Base-by-base conservation (phyloP, 2,113 vertebrate species). In the Tachuris rubrigastra region DNA sequence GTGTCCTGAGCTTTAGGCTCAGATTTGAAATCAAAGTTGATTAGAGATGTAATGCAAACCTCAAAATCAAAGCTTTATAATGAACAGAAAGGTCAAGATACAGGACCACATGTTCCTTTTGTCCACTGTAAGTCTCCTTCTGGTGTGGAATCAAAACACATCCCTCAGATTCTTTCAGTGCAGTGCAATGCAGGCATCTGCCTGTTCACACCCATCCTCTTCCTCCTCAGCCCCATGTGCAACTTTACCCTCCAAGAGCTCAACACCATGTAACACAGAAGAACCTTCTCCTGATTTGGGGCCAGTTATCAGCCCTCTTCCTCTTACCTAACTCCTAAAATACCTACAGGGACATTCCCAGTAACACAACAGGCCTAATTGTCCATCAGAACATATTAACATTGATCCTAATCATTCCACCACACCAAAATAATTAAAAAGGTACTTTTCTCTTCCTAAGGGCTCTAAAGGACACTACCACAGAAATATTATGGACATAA, bases 1-100 rank as follows among this genome's bases (percentile, higher is more conserved):
- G 62, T 77, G 89, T 73, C 73, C 37, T 33, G 7, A 24, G 68
- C 42, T 87, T 85, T 80, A 84, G 62, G 41, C 52, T 91, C 35
- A 55, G 66, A 33, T 89, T 5, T 52, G 33, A 86, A 72, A 35
- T 90, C 76, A 62, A 28, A 62, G 33, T 72, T 66, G 85, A 91
- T 94, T 46, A 88, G 78, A 95, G 18, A 82, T n/a, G 76, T 21
- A 87, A 95, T 23, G 49, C 76, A 78, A 60, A 78, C 30, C 60
- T 93, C 65, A 86, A 76, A 93, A 87, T 85, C 60, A 89, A 91
- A 86, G 39, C 37, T 93, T 97, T 87, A 71, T 74, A 84, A 92
- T 30, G 11, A 69, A 55, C 8, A 49, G 27, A n/a, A 84, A 58
- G 12, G 17, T 87, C 53, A 69, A 35, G 33, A 81, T 14, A 84